Evolutionary conservation across 1,140 invertebrate genomes (phyloP).

Genomic region (Hermetia illucens): DNA sequence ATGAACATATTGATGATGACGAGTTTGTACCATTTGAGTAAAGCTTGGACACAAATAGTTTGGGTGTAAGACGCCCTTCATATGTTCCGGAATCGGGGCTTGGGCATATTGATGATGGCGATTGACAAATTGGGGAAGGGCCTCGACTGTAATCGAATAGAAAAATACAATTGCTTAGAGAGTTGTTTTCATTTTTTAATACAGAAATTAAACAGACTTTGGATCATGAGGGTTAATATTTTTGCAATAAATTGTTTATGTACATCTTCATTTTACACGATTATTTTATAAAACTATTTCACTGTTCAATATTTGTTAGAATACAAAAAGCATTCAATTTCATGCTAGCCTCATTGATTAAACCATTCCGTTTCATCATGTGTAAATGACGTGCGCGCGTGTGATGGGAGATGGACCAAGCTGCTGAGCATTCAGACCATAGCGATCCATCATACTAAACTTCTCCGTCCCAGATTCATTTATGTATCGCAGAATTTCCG

Average conservation of each 20-base stretch:
- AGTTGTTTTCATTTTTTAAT: constrained; percentile 14
- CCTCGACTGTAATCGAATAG: constrained; percentile 31
- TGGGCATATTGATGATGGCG: constrained; percentile 26
- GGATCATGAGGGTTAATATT: no score
- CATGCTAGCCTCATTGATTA: no score
- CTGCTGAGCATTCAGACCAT: no score
- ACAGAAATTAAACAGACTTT: background rate
- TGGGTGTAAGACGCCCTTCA: constrained; percentile 24
- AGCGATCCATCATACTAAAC: no score
- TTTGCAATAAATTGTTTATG: no score
- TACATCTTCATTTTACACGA: no score
- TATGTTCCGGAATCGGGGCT: constrained; percentile 27
- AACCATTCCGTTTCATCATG: no score
- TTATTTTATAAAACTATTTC: background rate
- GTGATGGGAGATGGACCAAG: no score
- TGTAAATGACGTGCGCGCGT: no score
- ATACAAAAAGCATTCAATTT: background rate
- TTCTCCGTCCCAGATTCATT: no score
- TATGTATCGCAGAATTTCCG: no score
- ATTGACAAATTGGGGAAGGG: constrained; percentile 34
- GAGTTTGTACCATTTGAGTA: constrained; percentile 19
- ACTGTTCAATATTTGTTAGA: background rate
- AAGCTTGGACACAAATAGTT: constrained; percentile 24
- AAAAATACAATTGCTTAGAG: constrained; percentile 18
- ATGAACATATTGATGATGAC: constrained; percentile 23